Evolutionary conservation across 2,113 vertebrate genomes (phyloP).

Genomic region (Promerops cafer): DNA sequence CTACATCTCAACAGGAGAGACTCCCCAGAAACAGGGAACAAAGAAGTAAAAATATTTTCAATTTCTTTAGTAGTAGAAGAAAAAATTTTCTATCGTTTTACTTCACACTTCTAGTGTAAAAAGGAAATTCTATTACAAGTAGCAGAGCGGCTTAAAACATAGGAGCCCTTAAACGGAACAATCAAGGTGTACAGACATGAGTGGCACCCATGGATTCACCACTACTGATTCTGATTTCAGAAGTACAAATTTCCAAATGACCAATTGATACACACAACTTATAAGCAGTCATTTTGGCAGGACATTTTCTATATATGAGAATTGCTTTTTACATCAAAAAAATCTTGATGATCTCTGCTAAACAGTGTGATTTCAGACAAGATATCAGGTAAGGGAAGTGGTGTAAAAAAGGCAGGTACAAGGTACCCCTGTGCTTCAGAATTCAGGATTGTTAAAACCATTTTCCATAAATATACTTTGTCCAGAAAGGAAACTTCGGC

Average conservation of each 20-base stretch:
- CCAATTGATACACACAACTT: neutral
- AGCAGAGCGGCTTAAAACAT: neutral
- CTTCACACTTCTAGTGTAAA: neutral
- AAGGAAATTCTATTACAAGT: neutral
- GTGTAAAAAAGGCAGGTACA: neutral
- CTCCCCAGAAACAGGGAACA: neutral
- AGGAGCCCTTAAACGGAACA: neutral
- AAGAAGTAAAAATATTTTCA: neutral
- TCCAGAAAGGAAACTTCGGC: neutral
- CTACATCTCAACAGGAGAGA: neutral
- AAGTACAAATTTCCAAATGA: neutral
- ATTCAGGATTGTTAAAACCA: neutral
- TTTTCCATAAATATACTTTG: neutral
- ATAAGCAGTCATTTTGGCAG: neutral
- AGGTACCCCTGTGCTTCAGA: rapidly evolving
- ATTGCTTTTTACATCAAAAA: neutral
- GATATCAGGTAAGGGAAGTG: neutral
- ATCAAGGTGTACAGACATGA: neutral
- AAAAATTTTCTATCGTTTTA: rapidly evolving
- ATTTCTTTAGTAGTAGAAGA: neutral
- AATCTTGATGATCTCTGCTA: neutral
- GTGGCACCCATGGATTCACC: neutral
- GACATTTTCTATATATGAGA: neutral
- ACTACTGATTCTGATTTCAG: neutral
- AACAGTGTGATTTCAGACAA: neutral